Evolutionary conservation across 2,797 vertebrate genomes (phyloP).

Genomic region (Microctenopoma stevenorrisi): DNA sequence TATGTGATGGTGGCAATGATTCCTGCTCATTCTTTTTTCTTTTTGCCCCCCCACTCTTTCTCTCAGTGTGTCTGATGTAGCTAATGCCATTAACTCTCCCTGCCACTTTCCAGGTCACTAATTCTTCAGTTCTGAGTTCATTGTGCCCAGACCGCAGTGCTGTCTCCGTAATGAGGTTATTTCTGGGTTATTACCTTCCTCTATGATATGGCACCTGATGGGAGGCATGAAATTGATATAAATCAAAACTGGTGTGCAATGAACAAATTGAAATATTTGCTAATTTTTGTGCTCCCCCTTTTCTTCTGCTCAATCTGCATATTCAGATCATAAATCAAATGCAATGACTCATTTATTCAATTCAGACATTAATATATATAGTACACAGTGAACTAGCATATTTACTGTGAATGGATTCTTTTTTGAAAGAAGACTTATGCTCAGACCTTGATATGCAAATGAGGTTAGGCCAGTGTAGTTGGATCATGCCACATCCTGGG

Average conservation of each 20-base stretch:
- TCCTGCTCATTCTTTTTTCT: slow-evolving; percentile 24
- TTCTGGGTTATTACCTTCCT: slow-evolving; percentile 99
- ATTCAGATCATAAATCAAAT: slow-evolving; percentile 48
- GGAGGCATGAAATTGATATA: slow-evolving; percentile 95
- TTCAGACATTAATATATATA: slow-evolving; percentile 5
- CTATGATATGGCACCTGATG: slow-evolving; percentile 96
- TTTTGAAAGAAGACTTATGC: not conserved
- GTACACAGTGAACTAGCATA: too few relatives aligned
- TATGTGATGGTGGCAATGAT: slow-evolving; percentile 84
- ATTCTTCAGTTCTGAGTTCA: slow-evolving; percentile 98
- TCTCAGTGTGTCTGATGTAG: slow-evolving; percentile 83
- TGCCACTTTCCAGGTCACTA: slow-evolving; percentile 99
- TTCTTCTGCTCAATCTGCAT: slow-evolving; percentile 56
- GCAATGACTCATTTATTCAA: slow-evolving; percentile 11
- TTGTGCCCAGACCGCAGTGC: slow-evolving; percentile 95
- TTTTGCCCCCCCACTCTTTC: not conserved
- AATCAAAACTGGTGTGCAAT: slow-evolving; percentile 93
- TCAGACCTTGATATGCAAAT: not conserved
- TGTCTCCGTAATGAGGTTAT: slow-evolving; percentile 99
- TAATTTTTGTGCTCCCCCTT: slow-evolving; percentile 53
- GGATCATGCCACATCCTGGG: not conserved
- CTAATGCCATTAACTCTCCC: slow-evolving; percentile 91
- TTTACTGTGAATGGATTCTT: not conserved
- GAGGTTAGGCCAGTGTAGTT: not conserved
- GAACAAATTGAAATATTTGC: slow-evolving; percentile 85